Conservation (phyloP, 37 sponge, comb jelly and placozoan genomes). For the Axinella damicornis region DNA sequence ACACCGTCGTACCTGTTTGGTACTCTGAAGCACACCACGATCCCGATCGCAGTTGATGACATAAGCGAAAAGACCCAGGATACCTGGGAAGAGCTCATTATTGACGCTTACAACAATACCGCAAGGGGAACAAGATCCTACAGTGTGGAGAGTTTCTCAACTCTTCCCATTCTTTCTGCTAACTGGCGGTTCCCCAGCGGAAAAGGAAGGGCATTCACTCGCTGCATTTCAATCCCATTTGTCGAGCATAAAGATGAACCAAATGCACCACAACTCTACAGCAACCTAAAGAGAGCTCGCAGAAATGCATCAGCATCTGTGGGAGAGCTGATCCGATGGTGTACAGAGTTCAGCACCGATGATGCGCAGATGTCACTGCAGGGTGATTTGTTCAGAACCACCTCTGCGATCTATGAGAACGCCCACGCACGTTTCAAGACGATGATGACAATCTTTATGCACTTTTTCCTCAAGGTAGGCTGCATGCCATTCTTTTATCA, state of each 20-base stretch:
- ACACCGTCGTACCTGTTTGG: slow-evolving; percentile 4
- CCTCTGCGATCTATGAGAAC: neutral
- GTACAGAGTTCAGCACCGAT: neutral
- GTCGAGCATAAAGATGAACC: slow-evolving; percentile 3
- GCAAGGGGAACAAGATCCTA: slow-evolving; percentile 7
- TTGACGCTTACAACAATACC: neutral
- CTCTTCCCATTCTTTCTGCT: slow-evolving; percentile 5
- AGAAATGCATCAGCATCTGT: slow-evolving; percentile 1
- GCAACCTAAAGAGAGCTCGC: neutral
- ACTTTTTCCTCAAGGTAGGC: slow-evolving; percentile 14
- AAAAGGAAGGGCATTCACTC: neutral
- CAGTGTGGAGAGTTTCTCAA: slow-evolving; percentile 1
- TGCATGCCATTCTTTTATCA: too few species aligned
- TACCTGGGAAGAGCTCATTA: slow-evolving; percentile 18
- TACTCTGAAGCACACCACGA: neutral
- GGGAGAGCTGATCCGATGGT: neutral
- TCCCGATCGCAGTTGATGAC: slow-evolving; percentile 9
- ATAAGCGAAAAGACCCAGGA: neutral
- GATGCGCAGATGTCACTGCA: neutral
- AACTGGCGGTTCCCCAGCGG: neutral
- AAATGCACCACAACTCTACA: neutral
- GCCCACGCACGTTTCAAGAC: slow-evolving; percentile 9
- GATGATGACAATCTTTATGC: slow-evolving; percentile 24
- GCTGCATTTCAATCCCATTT: slow-evolving; percentile 1
- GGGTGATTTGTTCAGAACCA: neutral